Conservation (phyloP, 2,888 invertebrate species). For the Syrista parreyssii region DNA sequence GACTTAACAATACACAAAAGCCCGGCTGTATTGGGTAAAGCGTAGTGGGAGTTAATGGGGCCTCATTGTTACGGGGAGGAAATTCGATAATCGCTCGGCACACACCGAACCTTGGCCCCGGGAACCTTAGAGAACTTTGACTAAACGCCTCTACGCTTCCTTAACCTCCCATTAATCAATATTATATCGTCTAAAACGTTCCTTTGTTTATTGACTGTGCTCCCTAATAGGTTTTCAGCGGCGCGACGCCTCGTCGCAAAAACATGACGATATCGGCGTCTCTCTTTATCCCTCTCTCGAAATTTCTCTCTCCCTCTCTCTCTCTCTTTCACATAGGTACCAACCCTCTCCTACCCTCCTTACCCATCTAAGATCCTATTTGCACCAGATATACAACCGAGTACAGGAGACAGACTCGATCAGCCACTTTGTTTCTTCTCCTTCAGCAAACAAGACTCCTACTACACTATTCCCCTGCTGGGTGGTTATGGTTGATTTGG, state of each 20-base stretch:
- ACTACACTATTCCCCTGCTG: not conserved
- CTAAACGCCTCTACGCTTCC: slow-evolving; percentile 66
- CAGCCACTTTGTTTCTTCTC: not conserved
- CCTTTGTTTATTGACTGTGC: slow-evolving; percentile 66
- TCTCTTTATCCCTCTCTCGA: not conserved
- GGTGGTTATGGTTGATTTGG: not conserved
- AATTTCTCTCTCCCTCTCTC: not conserved
- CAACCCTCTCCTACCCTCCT: not conserved
- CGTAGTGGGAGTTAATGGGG: slow-evolving; percentile 65
- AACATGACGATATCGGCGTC: not conserved
- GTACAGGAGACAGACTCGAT: not conserved
- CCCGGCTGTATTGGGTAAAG: slow-evolving; percentile 52
- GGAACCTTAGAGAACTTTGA: slow-evolving; percentile 64
- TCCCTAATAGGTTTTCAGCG: slow-evolving; percentile 63
- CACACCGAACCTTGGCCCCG: slow-evolving; percentile 52
- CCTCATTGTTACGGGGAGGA: slow-evolving; percentile 66
- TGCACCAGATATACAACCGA: not conserved
- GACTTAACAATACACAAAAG: slow-evolving; percentile 66
- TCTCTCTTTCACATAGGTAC: not conserved
- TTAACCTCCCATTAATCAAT: slow-evolving; percentile 67
- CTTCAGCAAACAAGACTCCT: not conserved
- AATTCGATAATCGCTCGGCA: slow-evolving; percentile 67
- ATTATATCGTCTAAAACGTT: slow-evolving; percentile 66
- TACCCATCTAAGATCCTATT: not conserved
- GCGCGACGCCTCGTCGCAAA: slow-evolving; percentile 27